Percentiles rank a stretch among this genome's conserved stretches.
phyloP scores from a whole-genome alignment of 1,140 invertebrate species.

The Cyrtorhinus lividipennis region DNA sequence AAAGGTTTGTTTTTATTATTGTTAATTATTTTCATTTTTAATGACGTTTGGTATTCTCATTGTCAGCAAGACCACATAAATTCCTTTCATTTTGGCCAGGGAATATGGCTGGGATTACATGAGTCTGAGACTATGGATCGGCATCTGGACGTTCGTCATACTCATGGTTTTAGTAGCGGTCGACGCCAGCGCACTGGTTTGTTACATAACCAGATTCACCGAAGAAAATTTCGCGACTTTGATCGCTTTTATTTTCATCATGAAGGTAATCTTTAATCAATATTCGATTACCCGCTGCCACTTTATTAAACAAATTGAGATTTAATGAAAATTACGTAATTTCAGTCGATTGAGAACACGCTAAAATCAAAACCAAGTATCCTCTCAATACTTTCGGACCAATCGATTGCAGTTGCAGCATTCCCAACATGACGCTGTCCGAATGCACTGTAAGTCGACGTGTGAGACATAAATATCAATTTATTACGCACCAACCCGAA shows the following conservation, averaged over 20 bases:
- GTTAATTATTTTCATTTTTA: neutral
- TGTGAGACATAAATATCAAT: too few relatives aligned
- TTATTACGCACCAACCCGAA: too few relatives aligned
- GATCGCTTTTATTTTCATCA: slow-evolving; percentile 98
- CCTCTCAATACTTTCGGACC: neutral
- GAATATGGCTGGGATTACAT: slow-evolving; percentile 72
- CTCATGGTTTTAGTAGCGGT: slow-evolving; percentile 80
- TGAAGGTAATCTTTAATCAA: slow-evolving; percentile 68
- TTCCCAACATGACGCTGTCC: neutral
- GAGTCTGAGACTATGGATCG: slow-evolving; percentile 89
- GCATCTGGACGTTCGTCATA: slow-evolving; percentile 81
- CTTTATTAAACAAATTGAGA: too few relatives aligned
- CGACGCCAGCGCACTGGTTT: slow-evolving; percentile 94
- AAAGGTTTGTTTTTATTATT: neutral
- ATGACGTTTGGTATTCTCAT: neutral
- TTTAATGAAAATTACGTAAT: too few relatives aligned
- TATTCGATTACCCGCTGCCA: neutral
- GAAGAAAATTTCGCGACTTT: slow-evolving; percentile 98
- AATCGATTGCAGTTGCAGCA: neutral
- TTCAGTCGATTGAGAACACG: slow-evolving; percentile 9
- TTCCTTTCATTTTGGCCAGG: slow-evolving; percentile 30
- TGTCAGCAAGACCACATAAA: neutral
- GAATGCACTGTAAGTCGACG: neutral
- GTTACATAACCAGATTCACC: slow-evolving; percentile 97
- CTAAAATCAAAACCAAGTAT: neutral